phyloP scores from a whole-genome alignment of 2,113 vertebrate genomes.

The Tetraodon nigroviridis region DNA sequence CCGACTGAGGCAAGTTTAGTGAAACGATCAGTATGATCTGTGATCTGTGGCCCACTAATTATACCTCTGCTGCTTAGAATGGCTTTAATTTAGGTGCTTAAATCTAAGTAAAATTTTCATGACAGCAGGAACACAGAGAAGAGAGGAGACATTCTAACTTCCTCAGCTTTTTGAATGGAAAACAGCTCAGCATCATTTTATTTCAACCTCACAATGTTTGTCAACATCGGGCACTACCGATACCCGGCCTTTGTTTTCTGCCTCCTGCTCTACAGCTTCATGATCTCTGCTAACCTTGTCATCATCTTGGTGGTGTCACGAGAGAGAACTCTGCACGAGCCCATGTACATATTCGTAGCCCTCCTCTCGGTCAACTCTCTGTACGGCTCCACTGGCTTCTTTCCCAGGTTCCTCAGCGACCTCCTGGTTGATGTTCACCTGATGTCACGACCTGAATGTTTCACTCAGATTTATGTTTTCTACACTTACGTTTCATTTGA shows the following conservation, averaged over 20 bases:
- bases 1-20: too few species aligned
- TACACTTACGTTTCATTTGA: too few species aligned
- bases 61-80: too few species aligned
- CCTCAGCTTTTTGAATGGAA: conserved; percentile 13
- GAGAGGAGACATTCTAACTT: too few species aligned
- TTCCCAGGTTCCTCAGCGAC: conserved; percentile 65
- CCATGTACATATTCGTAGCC: conserved; percentile 73
- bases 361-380: conserved; percentile 70
- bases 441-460: too few species aligned
- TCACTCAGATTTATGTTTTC: too few species aligned
- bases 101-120: too few species aligned
- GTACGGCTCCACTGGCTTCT: conserved; percentile 71
- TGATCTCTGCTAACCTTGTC: conserved; percentile 42
- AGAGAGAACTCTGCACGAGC: conserved; percentile 51
- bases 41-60: too few species aligned
- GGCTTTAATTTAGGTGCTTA: too few species aligned
- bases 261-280: conserved; percentile 26
- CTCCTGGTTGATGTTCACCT: too few species aligned
- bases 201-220: conserved; percentile 42
- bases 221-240: conserved; percentile 22
- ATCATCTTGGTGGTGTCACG: conserved; percentile 37
- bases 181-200: conserved; percentile 4
- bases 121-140: too few species aligned
- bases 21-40: too few species aligned
- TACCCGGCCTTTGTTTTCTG: conserved; percentile 29